Evolutionary conservation across 1,140 invertebrate genomes (phyloP).

Genomic region (Leptinotarsa undecemlineata): DNA sequence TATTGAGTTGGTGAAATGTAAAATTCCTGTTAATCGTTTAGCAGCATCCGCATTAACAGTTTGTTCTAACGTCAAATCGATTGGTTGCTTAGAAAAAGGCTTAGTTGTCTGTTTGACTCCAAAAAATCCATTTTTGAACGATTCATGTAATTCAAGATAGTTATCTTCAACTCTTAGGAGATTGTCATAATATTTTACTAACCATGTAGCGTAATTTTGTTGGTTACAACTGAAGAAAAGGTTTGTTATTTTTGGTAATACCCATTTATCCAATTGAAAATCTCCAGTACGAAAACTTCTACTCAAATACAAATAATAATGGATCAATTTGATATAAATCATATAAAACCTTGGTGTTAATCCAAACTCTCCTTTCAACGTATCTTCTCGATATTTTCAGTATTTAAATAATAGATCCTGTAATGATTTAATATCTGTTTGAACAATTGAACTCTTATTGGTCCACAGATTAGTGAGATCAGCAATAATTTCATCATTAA

Average conservation of each 20-base stretch:
- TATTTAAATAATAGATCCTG: neutral
- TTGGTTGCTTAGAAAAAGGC: slow-evolving; percentile 44
- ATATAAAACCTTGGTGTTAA: slow-evolving; percentile 49
- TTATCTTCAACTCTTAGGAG: neutral
- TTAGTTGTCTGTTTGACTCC: slow-evolving; percentile 43
- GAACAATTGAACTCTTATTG: slow-evolving; percentile 16
- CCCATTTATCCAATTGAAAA: slow-evolving; percentile 39
- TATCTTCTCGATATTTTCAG: slow-evolving; percentile 20
- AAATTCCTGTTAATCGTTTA: slow-evolving; percentile 41
- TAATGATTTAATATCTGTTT: slow-evolving; percentile 28
- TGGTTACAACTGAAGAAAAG: slow-evolving; percentile 22
- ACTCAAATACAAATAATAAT: slow-evolving; percentile 40
- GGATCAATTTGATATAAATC: slow-evolving; percentile 46
- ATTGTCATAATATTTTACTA: neutral
- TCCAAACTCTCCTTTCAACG: slow-evolving; percentile 41
- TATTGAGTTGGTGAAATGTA: slow-evolving; percentile 39
- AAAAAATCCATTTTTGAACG: slow-evolving; percentile 34
- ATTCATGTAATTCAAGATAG: neutral
- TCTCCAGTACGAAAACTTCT: slow-evolving; percentile 44
- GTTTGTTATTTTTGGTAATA: slow-evolving; percentile 38
- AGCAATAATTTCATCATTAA: slow-evolving; percentile 29
- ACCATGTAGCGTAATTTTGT: neutral
- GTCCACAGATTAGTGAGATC: slow-evolving; percentile 20
- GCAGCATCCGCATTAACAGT: slow-evolving; percentile 51
- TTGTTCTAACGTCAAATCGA: slow-evolving; percentile 47